These are phyloP conservation scores for Epinephelus awoara DNA, from an alignment of 2,797 vertebrate genomes.

Conservation along the genomic window DNA sequence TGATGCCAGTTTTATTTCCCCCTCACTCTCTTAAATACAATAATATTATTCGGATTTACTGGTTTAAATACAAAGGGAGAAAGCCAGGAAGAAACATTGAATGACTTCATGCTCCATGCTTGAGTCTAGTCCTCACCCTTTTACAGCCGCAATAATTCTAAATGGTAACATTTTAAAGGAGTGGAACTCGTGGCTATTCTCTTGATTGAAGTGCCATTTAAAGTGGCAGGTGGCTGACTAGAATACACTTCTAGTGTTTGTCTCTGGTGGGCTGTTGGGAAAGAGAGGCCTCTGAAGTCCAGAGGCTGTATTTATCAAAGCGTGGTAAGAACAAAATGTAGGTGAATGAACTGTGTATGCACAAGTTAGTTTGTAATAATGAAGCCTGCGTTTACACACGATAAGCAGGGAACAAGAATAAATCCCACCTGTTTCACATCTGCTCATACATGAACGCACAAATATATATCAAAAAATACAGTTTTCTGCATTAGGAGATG, in stretches of 20 bases:
- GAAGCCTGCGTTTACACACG: not conserved
- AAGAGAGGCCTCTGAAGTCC: slow-evolving; percentile 45
- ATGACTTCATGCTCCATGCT: slow-evolving; percentile 30
- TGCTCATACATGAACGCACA: not conserved
- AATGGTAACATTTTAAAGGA: slow-evolving; percentile 59
- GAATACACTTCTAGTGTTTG: slow-evolving; percentile 51
- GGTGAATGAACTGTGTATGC: not conserved
- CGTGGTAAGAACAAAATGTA: slow-evolving; percentile 11
- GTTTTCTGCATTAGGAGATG: slow-evolving; percentile 1
- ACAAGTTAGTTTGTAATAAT: slow-evolving; percentile 23
- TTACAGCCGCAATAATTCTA: slow-evolving; percentile 57
- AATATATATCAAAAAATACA: not conserved
- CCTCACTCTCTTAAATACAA: not conserved
- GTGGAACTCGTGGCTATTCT: slow-evolving; percentile 59
- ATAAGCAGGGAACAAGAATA: slow-evolving; percentile 7
- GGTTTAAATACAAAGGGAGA: slow-evolving; percentile 31
- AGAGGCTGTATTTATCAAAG: slow-evolving; percentile 45
- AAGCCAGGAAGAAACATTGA: slow-evolving; percentile 24
- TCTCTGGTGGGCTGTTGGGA: slow-evolving; percentile 59
- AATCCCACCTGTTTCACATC: slow-evolving; percentile 7
- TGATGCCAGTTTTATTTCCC: slow-evolving; percentile 42
- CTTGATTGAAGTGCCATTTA: slow-evolving; percentile 76
- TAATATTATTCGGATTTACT: slow-evolving; percentile 27
- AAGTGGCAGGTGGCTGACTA: slow-evolving; percentile 70
- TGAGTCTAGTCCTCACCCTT: slow-evolving; percentile 31